phyloP scores from a whole-genome alignment of 2,113 vertebrate genomes.

The Forbesichthys agassizii region DNA sequence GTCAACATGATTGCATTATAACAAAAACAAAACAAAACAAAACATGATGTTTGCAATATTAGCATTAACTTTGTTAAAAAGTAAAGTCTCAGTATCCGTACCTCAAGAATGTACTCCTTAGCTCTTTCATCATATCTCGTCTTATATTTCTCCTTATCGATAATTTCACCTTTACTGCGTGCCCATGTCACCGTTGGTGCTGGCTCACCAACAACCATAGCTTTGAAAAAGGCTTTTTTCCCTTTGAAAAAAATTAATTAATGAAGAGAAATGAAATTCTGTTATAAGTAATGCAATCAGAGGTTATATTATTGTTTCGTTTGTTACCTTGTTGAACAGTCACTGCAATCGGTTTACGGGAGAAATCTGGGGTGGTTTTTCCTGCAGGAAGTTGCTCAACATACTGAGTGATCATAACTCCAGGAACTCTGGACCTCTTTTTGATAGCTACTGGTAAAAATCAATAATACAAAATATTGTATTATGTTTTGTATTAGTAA shows the following conservation, averaged over 20 bases:
- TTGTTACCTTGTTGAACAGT: constrained; percentile 82
- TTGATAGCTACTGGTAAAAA: constrained; percentile 66
- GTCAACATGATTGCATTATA: too few species aligned
- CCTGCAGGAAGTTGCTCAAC: constrained; percentile 82
- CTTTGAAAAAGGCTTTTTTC: constrained; percentile 83
- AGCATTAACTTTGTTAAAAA: background rate
- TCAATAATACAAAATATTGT: background rate
- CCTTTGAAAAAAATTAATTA: constrained; percentile 68
- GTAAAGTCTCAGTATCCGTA: constrained; percentile 34
- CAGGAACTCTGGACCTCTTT: constrained; percentile 81
- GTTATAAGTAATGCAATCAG: background rate
- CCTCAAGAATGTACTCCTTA: constrained; percentile 83
- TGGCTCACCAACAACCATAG: constrained; percentile 81
- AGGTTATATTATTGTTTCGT: background rate
- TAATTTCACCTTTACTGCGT: constrained; percentile 62
- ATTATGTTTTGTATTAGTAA: constrained; percentile 2
- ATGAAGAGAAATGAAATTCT: background rate
- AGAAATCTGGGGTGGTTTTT: constrained; percentile 82
- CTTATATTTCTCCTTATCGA: constrained; percentile 77
- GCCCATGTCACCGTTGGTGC: constrained; percentile 80
- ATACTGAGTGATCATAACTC: constrained; percentile 81
- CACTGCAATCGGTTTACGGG: constrained; percentile 78
- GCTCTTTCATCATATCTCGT: constrained; percentile 60
- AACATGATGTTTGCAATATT: too few species aligned
- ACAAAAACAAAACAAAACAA: too few species aligned